phyloP scores from a whole-genome alignment of 1,140 invertebrate species.

The Drosophila quadrilineata region DNA sequence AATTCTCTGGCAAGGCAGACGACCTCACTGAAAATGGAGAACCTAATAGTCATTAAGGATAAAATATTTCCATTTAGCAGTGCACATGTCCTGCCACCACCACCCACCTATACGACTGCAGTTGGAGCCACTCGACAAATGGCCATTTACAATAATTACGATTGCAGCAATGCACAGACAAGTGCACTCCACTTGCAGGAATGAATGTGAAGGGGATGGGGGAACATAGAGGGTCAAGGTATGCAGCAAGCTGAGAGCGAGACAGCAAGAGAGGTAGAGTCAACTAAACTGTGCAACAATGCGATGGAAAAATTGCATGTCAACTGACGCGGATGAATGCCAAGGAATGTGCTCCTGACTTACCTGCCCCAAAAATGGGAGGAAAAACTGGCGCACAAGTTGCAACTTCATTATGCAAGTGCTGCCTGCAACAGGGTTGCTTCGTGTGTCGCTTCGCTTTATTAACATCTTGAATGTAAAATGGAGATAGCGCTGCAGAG shows the following conservation, averaged over 20 bases:
- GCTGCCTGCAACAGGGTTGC: slow-evolving; percentile 25
- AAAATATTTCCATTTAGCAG: slow-evolving; percentile 1
- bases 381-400: slow-evolving; percentile 25
- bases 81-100: slow-evolving; percentile 1
- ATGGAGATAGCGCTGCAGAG: not conserved
- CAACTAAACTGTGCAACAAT: slow-evolving; percentile 32
- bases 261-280: too few relatives aligned
- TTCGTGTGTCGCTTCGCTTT: slow-evolving; percentile 71
- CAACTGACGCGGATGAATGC: slow-evolving; percentile 24
- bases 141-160: slow-evolving; percentile 78
- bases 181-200: slow-evolving; percentile 52
- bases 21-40: too few relatives aligned
- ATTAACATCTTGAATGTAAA: slow-evolving; percentile 68
- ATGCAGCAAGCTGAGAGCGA: not conserved
- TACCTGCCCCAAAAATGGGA: slow-evolving; percentile 19
- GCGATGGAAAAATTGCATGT: slow-evolving; percentile 15
- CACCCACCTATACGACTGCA: slow-evolving; percentile 22
- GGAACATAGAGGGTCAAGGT: not conserved
- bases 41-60: too few relatives aligned
- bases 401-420: slow-evolving; percentile 69
- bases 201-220: not conserved
- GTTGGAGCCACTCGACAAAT: slow-evolving; percentile 39
- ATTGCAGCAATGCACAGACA: slow-evolving; percentile 68
- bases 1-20: not conserved
- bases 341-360: slow-evolving; percentile 17